These are phyloP conservation scores for Rhingia campestris DNA, from an alignment of 2,888 invertebrate species.

Conservation along the genomic window DNA sequence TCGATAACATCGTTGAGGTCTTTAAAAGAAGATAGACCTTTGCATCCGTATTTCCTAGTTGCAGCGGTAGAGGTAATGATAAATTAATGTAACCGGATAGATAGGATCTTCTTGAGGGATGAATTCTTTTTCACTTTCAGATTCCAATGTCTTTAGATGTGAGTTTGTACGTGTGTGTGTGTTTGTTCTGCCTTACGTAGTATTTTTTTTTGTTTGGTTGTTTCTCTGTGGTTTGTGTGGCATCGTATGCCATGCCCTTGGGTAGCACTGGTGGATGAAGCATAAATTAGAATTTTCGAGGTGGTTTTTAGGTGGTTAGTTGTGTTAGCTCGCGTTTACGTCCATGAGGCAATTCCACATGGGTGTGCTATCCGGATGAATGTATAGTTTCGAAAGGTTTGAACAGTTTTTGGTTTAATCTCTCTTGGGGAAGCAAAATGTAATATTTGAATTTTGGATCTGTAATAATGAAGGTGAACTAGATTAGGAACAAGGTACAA, in stretches of 20 bases:
- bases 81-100: slow-evolving; percentile 24
- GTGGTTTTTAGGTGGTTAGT: slow-evolving; percentile 23
- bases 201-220: slow-evolving; percentile 2
- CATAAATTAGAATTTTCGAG: slow-evolving; percentile 33
- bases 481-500: slow-evolving; percentile 3
- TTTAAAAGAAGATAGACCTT: slow-evolving; percentile 19
- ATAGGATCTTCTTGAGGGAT: slow-evolving; percentile 6
- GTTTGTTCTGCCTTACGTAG: not conserved
- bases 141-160: too few relatives aligned
- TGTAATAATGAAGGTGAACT: slow-evolving; percentile 29
- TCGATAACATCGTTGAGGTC: slow-evolving; percentile 46
- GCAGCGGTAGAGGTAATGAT: slow-evolving; percentile 21
- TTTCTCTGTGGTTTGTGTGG: slow-evolving; percentile 3
- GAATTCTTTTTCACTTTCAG: not conserved
- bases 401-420: slow-evolving; percentile 42
- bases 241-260: slow-evolving; percentile 16
- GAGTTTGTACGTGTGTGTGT: too few relatives aligned
- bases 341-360: not conserved
- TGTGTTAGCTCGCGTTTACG: not conserved
- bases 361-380: not conserved
- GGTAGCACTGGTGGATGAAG: slow-evolving; percentile 3
- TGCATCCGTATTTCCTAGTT: slow-evolving; percentile 35
- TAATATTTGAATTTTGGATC: slow-evolving; percentile 29
- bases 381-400: not conserved
- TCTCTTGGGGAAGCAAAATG: slow-evolving; percentile 34